Evolutionary conservation across 1,140 invertebrate genomes (phyloP).

Genomic region (Pseudomyrmex gracilis): DNA sequence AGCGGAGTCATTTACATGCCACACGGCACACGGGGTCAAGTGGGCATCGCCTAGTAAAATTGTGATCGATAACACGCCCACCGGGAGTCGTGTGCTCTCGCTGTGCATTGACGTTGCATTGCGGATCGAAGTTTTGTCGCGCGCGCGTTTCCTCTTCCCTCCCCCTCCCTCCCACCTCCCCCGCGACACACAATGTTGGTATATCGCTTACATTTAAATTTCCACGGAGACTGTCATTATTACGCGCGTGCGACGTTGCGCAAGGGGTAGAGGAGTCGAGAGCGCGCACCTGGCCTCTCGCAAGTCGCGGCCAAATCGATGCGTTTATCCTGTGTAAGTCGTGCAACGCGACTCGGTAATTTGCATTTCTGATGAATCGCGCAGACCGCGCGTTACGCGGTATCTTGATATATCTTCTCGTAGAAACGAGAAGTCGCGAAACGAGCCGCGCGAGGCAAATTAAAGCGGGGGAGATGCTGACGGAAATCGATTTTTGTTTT

Average conservation of each 20-base stretch:
- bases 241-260: background rate
- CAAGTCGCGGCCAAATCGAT: constrained; percentile 20
- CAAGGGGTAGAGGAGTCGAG: too few species aligned
- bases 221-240: constrained; percentile 30
- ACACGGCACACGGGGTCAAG: constrained; percentile 27
- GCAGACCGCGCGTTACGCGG: background rate
- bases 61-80: constrained; percentile 40
- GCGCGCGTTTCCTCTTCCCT: background rate
- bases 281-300: constrained; percentile 16
- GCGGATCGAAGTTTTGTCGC: constrained; percentile 33
- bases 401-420: too few species aligned
- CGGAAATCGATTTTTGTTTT: too few species aligned
- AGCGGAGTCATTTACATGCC: constrained; percentile 55
- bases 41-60: constrained; percentile 49
- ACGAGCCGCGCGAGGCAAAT: too few species aligned
- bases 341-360: background rate
- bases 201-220: constrained; percentile 40
- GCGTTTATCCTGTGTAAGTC: constrained; percentile 41
- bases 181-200: constrained; percentile 11
- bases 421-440: background rate
- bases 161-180: background rate
- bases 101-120: constrained; percentile 12
- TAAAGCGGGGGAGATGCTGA: too few species aligned
- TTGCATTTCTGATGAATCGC: constrained; percentile 32
- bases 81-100: background rate